These are phyloP conservation scores for Parotia lawesii DNA, from an alignment of 2,113 vertebrate species.

Conservation along the genomic window DNA sequence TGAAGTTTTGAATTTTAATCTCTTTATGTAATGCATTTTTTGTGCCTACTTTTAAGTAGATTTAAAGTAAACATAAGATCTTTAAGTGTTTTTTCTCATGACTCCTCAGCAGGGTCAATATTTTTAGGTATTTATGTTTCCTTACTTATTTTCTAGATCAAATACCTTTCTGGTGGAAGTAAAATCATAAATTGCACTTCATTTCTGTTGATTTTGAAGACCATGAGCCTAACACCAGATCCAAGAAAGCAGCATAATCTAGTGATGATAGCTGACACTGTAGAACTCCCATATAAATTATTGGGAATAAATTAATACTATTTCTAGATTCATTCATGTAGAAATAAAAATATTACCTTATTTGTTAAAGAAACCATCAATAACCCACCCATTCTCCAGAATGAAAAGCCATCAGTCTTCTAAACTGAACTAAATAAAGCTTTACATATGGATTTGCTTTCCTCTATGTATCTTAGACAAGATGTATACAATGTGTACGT, in stretches of 20 bases:
- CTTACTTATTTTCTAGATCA: constrained; percentile 20
- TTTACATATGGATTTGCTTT: not conserved
- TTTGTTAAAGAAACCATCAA: not conserved
- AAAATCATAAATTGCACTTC: not conserved
- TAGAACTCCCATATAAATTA: not conserved
- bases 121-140: not conserved
- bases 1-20: not conserved
- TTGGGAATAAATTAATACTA: not conserved
- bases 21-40: not conserved
- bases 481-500: not conserved
- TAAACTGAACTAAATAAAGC: not conserved
- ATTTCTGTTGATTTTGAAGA: not conserved
- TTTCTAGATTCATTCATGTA: not conserved
- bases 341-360: not conserved
- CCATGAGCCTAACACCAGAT: not conserved
- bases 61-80: not conserved
- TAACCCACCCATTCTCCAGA: not conserved
- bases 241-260: not conserved
- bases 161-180: not conserved
- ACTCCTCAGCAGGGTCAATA: not conserved
- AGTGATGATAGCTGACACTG: not conserved
- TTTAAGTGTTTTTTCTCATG: not conserved
- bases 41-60: not conserved
- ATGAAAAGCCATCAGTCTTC: not conserved
- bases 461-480: not conserved